These are phyloP conservation scores for Drosophila limbata DNA, from an alignment of 2,888 invertebrate species.

Conservation along the genomic window DNA sequence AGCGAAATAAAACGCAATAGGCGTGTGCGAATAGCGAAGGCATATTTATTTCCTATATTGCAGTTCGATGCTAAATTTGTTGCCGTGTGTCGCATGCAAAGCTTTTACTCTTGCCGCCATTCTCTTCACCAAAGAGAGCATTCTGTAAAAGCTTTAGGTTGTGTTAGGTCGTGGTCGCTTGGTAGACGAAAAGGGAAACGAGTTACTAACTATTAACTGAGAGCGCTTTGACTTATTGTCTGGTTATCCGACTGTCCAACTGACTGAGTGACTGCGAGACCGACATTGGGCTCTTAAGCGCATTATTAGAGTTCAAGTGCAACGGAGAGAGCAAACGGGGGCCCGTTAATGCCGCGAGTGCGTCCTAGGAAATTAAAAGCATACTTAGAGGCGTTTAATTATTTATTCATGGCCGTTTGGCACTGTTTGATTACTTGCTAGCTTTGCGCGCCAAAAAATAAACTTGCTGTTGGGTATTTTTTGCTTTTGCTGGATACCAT, in stretches of 20 bases:
- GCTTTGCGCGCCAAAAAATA: constrained; percentile 36
- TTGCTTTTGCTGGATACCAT: constrained; percentile 52
- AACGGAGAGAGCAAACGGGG: constrained; percentile 1
- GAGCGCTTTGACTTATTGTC: constrained; percentile 35
- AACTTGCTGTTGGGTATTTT: not conserved
- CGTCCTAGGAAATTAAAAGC: constrained; percentile 66
- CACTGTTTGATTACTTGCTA: constrained; percentile 41
- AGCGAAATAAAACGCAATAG: not conserved
- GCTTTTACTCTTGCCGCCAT: constrained; percentile 38
- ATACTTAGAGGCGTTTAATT: constrained; percentile 74
- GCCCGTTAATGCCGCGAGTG: constrained; percentile 44
- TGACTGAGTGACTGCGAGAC: constrained; percentile 39
- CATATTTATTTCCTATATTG: too few relatives aligned
- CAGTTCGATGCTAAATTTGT: constrained; percentile 27
- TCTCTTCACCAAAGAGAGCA: constrained; percentile 5
- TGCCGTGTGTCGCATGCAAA: constrained; percentile 49
- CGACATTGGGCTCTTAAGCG: constrained; percentile 56
- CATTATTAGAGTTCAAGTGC: constrained; percentile 64
- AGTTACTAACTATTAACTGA: constrained; percentile 29
- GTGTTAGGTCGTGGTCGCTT: constrained; percentile 73
- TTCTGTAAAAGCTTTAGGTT: constrained; percentile 60
- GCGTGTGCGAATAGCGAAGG: not conserved
- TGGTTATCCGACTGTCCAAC: constrained; percentile 30
- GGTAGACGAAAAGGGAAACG: constrained; percentile 12
- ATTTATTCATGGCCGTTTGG: constrained; percentile 64